Conservation (phyloP, 2,888 invertebrate genomes). For the Belgica antarctica region DNA sequence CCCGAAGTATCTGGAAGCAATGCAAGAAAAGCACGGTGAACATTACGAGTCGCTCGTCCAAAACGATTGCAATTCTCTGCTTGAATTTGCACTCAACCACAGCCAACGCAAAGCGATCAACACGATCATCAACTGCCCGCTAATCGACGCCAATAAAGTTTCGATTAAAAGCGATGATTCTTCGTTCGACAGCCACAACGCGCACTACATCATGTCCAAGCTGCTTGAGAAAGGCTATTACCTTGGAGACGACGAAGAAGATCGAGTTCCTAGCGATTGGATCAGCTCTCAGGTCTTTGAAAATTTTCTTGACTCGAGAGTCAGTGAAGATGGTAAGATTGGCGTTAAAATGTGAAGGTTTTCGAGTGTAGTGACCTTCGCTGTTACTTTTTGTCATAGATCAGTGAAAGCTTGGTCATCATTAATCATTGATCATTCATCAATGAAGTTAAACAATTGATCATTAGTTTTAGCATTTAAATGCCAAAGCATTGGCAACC, state of each 20-base stretch:
- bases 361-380: not conserved
- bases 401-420: too few relatives aligned
- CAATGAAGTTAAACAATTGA: too few relatives aligned
- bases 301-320: constrained; percentile 36
- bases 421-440: too few relatives aligned
- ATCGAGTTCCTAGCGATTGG: constrained; percentile 28
- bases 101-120: constrained; percentile 18
- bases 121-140: constrained; percentile 12
- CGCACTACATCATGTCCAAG: constrained; percentile 32
- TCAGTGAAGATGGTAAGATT: constrained; percentile 31
- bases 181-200: constrained; percentile 5
- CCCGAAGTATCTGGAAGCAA: constrained; percentile 18
- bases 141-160: constrained; percentile 30
- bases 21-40: constrained; percentile 16
- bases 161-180: constrained; percentile 14
- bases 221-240: constrained; percentile 40
- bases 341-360: not conserved
- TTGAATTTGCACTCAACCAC: constrained; percentile 29
- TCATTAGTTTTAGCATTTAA: too few relatives aligned
- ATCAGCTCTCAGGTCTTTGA: constrained; percentile 41
- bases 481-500: too few relatives aligned
- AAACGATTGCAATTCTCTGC: constrained; percentile 32
- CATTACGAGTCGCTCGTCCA: not conserved
- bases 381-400: not conserved
- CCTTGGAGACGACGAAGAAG: not conserved